Evolutionary conservation across 2,113 vertebrate genomes (phyloP), one percentile per base, ranked within the genome.

Genomic region (Phrynosoma blainvillii): DNA sequence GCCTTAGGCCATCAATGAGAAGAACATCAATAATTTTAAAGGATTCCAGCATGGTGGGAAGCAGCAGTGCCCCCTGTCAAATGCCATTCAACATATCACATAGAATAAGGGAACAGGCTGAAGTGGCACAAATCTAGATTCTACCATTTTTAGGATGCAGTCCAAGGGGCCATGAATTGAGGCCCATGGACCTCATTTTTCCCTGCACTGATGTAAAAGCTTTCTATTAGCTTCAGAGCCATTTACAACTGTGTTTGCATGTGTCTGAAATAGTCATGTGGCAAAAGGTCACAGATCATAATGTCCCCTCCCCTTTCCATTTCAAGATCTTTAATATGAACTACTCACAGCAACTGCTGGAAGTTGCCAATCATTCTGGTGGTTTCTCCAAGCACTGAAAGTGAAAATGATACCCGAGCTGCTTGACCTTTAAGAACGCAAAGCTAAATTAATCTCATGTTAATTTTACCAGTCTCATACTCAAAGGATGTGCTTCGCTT

Each of bases 151-250:
- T 40, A 82, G 4, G 13, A 27, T 25, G 13, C 36, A 65, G 8
- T 32, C 68, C 10, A 71, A 71, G 68, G 25, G 30, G 27, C 27
- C 59, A 62, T 62, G 59, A 70, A 70, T 9, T 11, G 23, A 9
- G 25, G 8, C 3, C 12, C 68, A 12, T 73, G 70, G 10, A 10
- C 18, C n/a, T 73, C 20, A 54, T 75, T 79, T 62, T 30, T 81
- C 32, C 16, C 0, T n/a, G n/a, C 36, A 21, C 40, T 78, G 77
- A 20, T 47, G 0, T 59, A 30, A n/a, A 77, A 23, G 12, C 21
- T 47, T 42, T 85, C 40, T 0, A 0, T 36, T 21, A 1, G 1
- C 0, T 0, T 8, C 47, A n/a, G 20, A 54, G 14, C 23, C 42
- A 62, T 5, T 27, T 47, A 23, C 36, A 47, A 23, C 7, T 62